Base-by-base conservation (phyloP, 2,888 invertebrate species). In the Steinernema scapterisci region DNA sequence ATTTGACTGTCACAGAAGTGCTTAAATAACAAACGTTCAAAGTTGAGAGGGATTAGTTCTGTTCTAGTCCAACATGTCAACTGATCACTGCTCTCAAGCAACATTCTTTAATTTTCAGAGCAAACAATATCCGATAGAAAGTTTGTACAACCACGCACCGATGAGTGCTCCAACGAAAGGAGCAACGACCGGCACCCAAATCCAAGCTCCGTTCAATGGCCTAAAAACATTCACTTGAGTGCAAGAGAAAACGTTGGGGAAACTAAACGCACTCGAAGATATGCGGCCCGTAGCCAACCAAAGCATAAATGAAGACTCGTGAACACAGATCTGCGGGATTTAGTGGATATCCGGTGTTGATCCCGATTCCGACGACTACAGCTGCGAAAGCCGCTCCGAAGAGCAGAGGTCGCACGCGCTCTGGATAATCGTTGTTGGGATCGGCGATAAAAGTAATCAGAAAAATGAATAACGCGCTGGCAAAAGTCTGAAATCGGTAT, bases 241-340 rank as follows among this genome's bases (percentile, higher is more conserved):
- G 6, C n/a, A n/a, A 7, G 48, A 5, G 48, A 48, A 16, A 19
- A 48, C 13, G 48, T 16, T 48, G 48, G 52, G 21, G 19, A 7
- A 63, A 63, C 16, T 27, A 63, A 63, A 63, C 63, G 27, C 63
- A 63, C 63, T 63, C 63, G 31, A 63, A 63, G 31, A 63, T 27
- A 31, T 63, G 63, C 27, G 27, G 63, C 27, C 63, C 63, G 63
- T 63, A 63, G 63, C 63, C 63, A 31, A 63, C 38, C 11, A 63
- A n/a, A 11, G 31, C 31, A n/a, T 63, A 38, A 31, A 63, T 63
- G 31, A 63, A 27, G 27, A 63, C 1, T 1, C 63, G 63, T 31
- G 63, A 63, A 9, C 27, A 63, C 31, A 63, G 27, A 63, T 63
- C 63, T 16, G 63, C 63, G 1, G 63, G 63, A 31, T 63, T 63